Percentiles rank a stretch among this genome's conserved stretches.
These are phyloP conservation scores for Tenthredo scrophulariae DNA, from an alignment of 2,888 invertebrate genomes.

Conservation along the genomic window DNA sequence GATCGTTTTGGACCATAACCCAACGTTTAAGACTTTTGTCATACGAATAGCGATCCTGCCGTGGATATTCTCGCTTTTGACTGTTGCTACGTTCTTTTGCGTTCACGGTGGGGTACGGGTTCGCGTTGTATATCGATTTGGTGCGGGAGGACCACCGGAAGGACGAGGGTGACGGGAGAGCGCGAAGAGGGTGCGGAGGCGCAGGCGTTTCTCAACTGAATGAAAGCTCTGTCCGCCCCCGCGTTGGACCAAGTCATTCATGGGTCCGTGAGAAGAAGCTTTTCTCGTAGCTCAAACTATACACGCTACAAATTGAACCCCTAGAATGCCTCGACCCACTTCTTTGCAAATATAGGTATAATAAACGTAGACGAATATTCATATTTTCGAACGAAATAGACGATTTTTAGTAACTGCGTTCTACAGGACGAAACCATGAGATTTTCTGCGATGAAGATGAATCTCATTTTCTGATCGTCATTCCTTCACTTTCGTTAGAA, in stretches of 20 bases:
- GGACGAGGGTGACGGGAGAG: constrained; percentile 6
- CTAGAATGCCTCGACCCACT: constrained; percentile 11
- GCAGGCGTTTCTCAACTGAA: constrained; percentile 70
- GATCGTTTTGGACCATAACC: not conserved
- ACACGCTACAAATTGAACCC: constrained; percentile 39
- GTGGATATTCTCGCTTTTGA: constrained; percentile 29
- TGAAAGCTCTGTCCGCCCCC: constrained; percentile 69
- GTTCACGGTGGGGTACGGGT: constrained; percentile 42
- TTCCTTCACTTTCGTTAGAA: not conserved
- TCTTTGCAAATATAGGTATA: not conserved
- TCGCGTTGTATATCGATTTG: constrained; percentile 51
- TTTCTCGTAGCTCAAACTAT: constrained; percentile 37
- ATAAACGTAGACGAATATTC: constrained; percentile 17
- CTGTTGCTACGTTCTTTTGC: constrained; percentile 48
- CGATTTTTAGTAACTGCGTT: not conserved
- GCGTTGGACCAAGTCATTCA: constrained; percentile 67
- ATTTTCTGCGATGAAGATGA: not conserved
- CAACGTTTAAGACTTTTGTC: not conserved
- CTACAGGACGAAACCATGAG: not conserved
- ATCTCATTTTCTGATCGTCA: not conserved
- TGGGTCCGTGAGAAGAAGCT: constrained; percentile 61
- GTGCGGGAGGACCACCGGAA: constrained; percentile 47
- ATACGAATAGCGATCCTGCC: not conserved
- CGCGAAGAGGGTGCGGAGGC: constrained; percentile 56
- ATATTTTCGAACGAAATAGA: not conserved